phyloP scores from a whole-genome alignment of 1,140 invertebrate genomes.

The Drosophila melanica region DNA sequence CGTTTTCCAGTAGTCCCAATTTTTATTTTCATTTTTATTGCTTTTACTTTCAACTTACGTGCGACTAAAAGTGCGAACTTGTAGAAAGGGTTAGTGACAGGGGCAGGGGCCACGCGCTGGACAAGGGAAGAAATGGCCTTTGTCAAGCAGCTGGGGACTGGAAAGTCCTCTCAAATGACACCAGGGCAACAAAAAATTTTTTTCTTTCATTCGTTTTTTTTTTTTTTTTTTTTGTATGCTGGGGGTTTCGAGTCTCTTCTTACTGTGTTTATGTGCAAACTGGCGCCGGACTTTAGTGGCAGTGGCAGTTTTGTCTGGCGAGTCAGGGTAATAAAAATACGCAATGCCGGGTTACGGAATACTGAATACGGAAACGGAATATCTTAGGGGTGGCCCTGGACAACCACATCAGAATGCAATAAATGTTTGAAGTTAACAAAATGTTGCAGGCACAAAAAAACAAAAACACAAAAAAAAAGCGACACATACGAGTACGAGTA shows the following conservation, averaged over 20 bases:
- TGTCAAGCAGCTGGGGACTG: constrained; percentile 22
- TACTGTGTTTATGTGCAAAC: constrained; percentile 65
- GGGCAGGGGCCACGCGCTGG: constrained; percentile 19
- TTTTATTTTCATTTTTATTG: constrained; percentile 49
- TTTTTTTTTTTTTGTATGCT: constrained; percentile 27
- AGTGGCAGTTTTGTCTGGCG: constrained; percentile 72
- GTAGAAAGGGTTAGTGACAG: constrained; percentile 41
- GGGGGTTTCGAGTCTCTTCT: constrained; percentile 24
- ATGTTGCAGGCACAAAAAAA: constrained; percentile 37
- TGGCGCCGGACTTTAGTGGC: constrained; percentile 71
- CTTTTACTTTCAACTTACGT: constrained; percentile 57
- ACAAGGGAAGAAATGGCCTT: neutral
- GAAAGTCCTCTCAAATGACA: constrained; percentile 37
- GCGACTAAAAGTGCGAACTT: constrained; percentile 57
- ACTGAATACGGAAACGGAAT: constrained; percentile 18
- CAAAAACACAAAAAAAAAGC: constrained; percentile 3
- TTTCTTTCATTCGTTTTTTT: too few species aligned
- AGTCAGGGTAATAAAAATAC: constrained; percentile 67
- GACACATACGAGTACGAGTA: constrained; percentile 3
- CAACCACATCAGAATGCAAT: constrained; percentile 57
- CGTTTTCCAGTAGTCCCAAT: constrained; percentile 43
- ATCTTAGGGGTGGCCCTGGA: constrained; percentile 17
- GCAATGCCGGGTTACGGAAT: constrained; percentile 11
- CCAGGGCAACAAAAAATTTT: constrained; percentile 10
- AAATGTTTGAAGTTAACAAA: constrained; percentile 63